Base-by-base conservation (phyloP, 2,888 invertebrate species). In the Meganola albula region DNA sequence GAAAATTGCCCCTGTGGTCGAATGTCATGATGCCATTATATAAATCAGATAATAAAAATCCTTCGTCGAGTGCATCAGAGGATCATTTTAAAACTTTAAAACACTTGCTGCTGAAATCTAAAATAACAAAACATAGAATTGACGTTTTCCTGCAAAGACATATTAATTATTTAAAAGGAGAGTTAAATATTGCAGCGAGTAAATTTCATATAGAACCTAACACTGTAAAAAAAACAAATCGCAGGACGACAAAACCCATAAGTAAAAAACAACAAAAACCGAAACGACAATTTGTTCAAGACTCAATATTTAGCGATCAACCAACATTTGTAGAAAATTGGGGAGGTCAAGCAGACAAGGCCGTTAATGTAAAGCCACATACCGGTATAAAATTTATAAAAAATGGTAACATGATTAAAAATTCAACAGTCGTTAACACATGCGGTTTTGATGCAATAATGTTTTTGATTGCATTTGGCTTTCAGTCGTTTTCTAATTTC, bases 271-370 rank as follows among this genome's bases (percentile, higher is more conserved):
- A 36, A 36, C 31, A 36, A 31, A 31, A 28, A 37, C 32, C 27
- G 12, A 37, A 37, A 37, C 32, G 32, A 29, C 28, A 29, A 32
- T 32, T 37, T 37, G 25, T 25, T 32, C 37, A 37, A 37, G 32
- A 37, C 13, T 32, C 32, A 28, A 37, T 37, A 32, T 37, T 37
- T 26, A 37, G 37, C 32, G 29, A 37, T 32, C 32, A 32, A 32
- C 32, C 32, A 32, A 37, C 32, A 29, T 37, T 37, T 32, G 28
- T 37, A 37, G 37, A 37, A 37, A 37, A 37, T 32, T 37, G 32
- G 37, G 11, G 28, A 37, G 37, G 37, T 29, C 37, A 37, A 37
- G 32, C 32, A 32, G 37, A 37, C 32, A 13, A 37, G 37, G 32
- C 28, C 31, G 37, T 37, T 37, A 26, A 37, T 35, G 35, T 31